These are phyloP conservation scores for Pseudococcus jackbeardsleyi DNA, from an alignment of 2,888 invertebrate genomes.

Conservation along the genomic window DNA sequence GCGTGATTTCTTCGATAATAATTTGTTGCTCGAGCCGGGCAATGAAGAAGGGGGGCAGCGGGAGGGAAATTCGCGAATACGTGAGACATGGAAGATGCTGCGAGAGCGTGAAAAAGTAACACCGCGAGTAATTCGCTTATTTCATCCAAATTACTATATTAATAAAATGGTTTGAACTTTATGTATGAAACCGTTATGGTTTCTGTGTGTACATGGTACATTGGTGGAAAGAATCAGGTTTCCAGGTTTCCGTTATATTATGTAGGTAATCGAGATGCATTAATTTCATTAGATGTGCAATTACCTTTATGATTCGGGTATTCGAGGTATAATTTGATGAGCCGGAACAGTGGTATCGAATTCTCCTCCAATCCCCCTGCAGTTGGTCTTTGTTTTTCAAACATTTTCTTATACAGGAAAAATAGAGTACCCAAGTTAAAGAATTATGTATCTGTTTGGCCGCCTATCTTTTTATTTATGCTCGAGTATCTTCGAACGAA, in stretches of 20 bases:
- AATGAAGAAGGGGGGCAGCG: neutral
- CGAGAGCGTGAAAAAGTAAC: neutral
- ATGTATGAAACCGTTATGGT: constrained; percentile 26
- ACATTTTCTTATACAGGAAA: neutral
- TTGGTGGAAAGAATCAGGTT: constrained; percentile 28
- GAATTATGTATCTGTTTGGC: neutral
- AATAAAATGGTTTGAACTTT: constrained; percentile 34
- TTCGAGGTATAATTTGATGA: neutral
- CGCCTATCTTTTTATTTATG: neutral
- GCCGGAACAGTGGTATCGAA: neutral
- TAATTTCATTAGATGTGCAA: constrained; percentile 43
- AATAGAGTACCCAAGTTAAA: neutral
- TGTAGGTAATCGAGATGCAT: constrained; percentile 44
- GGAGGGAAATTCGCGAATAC: neutral
- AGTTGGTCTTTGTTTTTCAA: neutral
- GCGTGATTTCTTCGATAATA: neutral
- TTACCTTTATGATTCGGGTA: constrained; percentile 7
- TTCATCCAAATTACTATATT: constrained; percentile 10
- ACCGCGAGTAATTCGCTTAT: neutral
- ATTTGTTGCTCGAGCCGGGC: neutral
- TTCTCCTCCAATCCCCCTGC: neutral
- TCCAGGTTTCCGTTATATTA: constrained; percentile 40
- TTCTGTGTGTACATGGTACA: neutral
- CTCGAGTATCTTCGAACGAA: neutral
- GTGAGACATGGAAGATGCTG: neutral